Base-by-base conservation (phyloP, 2,888 invertebrate genomes). In the Ennomos quercinarius region DNA sequence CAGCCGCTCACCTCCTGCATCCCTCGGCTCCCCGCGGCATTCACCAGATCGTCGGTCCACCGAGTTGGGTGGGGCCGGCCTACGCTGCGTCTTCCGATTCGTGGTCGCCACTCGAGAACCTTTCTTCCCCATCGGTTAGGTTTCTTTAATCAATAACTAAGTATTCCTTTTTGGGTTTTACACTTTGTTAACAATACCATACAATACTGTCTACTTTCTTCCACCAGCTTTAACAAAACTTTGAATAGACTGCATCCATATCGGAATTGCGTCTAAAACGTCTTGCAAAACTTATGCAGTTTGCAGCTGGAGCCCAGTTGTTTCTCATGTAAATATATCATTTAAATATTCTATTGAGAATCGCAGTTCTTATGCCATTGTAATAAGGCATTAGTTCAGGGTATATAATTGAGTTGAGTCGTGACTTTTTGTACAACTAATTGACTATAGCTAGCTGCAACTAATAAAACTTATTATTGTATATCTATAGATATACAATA, bases 381-480 rank as follows among this genome's bases (percentile, higher is more conserved):
- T 43, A 43, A 63, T 64, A 66, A 49, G 62, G 50, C 50, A 49
- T 27, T 27, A 27, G 3, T 40, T 44, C 10, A n/a, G 37, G 38
- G 56, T 41, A 37, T 57, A 13, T 54, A 37, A 39, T 35, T n/a
- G 5, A 5, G 17, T 36, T 9, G 34, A 42, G 59, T 64, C 65
- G 67, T 65, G 67, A 62, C 63, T 63, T 54, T 60, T 57, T 57
- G 61, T 56, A 54, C 53, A 50, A 55, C 59, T 63, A 63, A 65
- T 67, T 61, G 60, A 43, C 43, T 51, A 46, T 50, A 13, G 1
- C 2, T n/a, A n/a, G n/a, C n/a, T n/a, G n/a, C n/a, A n/a, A n/a
- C n/a, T n/a, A n/a, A n/a, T n/a, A n/a, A 1, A 17, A 17, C 17
- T 17, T 2, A 17, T 17, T 17, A 17, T 17, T 17, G 17, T n/a